Evolutionary conservation across 2,113 vertebrate genomes (phyloP).

Genomic region (Fulmarus glacialis): DNA sequence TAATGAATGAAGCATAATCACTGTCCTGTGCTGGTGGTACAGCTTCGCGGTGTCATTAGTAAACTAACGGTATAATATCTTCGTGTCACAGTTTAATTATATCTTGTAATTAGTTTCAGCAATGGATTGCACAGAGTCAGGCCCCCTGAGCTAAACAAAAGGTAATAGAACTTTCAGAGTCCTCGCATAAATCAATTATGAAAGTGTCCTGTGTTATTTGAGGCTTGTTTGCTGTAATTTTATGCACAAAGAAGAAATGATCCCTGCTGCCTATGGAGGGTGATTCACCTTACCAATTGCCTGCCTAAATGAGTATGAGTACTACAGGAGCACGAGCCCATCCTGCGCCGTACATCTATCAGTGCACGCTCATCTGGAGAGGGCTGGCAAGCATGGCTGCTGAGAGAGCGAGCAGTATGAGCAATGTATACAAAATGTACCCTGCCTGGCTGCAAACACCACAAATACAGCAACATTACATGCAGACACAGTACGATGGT

Average conservation of each 20-base stretch:
- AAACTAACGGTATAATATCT: constrained; percentile 86
- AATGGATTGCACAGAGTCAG: constrained; percentile 93
- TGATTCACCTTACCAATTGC: background rate
- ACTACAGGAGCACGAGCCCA: background rate
- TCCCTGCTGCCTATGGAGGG: constrained; percentile 51
- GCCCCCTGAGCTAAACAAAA: constrained; percentile 87
- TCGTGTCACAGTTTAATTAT: constrained; percentile 95
- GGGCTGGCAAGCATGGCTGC: background rate
- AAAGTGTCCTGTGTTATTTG: constrained; percentile 78
- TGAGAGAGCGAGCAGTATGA: rapidly evolving
- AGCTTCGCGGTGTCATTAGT: constrained; percentile 90
- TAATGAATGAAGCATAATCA: constrained; percentile 99
- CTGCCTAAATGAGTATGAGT: background rate
- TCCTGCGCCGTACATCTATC: background rate
- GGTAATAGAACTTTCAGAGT: constrained; percentile 82
- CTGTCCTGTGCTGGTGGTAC: constrained; percentile 91
- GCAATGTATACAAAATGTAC: background rate
- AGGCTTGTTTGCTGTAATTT: constrained; percentile 82
- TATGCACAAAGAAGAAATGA: constrained; percentile 73
- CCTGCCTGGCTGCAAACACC: background rate
- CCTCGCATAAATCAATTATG: constrained; percentile 82
- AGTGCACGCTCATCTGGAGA: background rate
- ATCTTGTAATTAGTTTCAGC: constrained; percentile 99
- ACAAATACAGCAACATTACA: rapidly evolving
- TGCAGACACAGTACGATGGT: rapidly evolving